phyloP scores from a whole-genome alignment of 2,888 invertebrate species.

The Carpatolechia fugitivella region DNA sequence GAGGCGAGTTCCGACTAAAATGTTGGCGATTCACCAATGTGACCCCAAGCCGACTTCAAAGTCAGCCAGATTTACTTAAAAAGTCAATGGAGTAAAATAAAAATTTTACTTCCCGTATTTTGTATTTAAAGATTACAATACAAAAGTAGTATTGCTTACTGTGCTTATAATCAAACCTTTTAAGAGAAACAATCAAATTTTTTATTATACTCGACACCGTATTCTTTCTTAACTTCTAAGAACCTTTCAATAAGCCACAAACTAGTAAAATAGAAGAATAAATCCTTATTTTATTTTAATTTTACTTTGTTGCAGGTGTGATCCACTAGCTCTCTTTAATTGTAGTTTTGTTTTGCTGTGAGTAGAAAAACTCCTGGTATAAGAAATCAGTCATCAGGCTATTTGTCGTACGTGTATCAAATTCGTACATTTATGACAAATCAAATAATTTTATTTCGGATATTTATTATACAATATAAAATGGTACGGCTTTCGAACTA shows the following conservation, averaged over 20 bases:
- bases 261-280: neutral
- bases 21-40: constrained; percentile 50
- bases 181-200: neutral
- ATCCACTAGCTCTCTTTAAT: no score
- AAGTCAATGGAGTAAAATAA: no score
- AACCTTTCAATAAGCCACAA: neutral
- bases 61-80: neutral
- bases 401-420: neutral
- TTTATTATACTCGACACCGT: neutral
- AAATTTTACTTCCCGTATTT: no score
- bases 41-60: constrained; percentile 37
- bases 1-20: constrained; percentile 41
- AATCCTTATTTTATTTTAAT: neutral
- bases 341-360: neutral
- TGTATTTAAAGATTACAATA: no score
- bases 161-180: no score
- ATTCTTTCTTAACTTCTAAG: constrained; percentile 2
- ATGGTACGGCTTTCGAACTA: no score
- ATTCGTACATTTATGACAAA: no score
- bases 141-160: no score
- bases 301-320: neutral
- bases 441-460: no score
- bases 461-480: no score
- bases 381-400: neutral
- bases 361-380: no score